phyloP scores from a whole-genome alignment of 64 coral and sea anemone genomes.

The Actinia equina region DNA sequence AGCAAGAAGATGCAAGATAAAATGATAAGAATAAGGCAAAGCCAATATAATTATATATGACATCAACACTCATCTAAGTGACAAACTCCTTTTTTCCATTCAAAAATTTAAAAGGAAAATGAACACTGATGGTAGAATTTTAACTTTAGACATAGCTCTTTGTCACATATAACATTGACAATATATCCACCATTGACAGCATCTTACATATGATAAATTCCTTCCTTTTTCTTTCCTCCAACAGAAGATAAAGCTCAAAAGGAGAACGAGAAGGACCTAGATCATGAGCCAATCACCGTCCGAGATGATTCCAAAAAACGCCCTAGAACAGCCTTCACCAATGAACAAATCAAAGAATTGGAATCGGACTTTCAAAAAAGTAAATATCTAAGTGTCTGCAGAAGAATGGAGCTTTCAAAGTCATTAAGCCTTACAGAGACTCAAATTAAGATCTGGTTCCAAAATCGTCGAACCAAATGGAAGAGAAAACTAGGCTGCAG shows the following conservation, averaged over 20 bases:
- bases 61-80: too few relatives aligned
- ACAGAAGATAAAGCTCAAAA: background rate
- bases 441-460: constrained; percentile 99
- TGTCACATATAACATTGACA: too few relatives aligned
- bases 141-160: too few relatives aligned
- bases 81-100: too few relatives aligned
- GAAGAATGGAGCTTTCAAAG: constrained; percentile 95
- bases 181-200: too few relatives aligned
- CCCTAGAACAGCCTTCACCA: constrained; percentile 87
- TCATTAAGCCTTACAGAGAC: constrained; percentile 92
- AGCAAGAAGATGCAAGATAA: too few relatives aligned
- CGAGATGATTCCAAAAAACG: constrained; percentile 75
- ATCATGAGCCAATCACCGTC: constrained; percentile 33
- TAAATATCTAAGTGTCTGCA: constrained; percentile 97
- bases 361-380: constrained; percentile 93
- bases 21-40: too few relatives aligned
- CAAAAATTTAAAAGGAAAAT: too few relatives aligned
- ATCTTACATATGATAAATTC: background rate
- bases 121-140: too few relatives aligned
- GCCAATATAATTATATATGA: too few relatives aligned
- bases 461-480: constrained; percentile 97
- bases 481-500: constrained; percentile 86
- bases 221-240: background rate
- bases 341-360: constrained; percentile 92
- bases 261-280: background rate